These are phyloP conservation scores for Gymnoscelis rufifasciata DNA, from an alignment of 2,888 invertebrate species.

Conservation along the genomic window DNA sequence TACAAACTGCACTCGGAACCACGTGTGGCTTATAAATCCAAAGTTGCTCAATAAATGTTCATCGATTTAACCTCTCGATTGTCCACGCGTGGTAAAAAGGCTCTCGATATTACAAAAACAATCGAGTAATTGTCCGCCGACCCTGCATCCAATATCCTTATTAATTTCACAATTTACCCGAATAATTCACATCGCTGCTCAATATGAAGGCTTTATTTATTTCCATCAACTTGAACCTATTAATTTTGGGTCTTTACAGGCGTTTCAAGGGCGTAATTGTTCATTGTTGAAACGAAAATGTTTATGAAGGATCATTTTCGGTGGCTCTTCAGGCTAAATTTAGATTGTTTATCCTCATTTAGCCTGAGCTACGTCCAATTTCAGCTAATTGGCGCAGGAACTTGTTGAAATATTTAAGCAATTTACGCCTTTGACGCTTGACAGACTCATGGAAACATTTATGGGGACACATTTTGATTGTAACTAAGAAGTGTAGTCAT, in stretches of 20 bases:
- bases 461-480: too few species aligned
- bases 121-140: slow-evolving; percentile 56
- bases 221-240: slow-evolving; percentile 24
- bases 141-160: slow-evolving; percentile 25
- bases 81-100: slow-evolving; percentile 8
- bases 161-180: slow-evolving; percentile 26
- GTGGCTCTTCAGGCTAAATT: background rate
- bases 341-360: background rate
- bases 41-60: too few species aligned
- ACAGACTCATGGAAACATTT: too few species aligned
- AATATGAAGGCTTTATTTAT: slow-evolving; percentile 22
- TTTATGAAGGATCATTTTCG: slow-evolving; percentile 4
- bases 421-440: too few species aligned
- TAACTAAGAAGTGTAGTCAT: too few species aligned
- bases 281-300: slow-evolving; percentile 11
- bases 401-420: too few species aligned
- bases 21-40: too few species aligned
- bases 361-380: too few species aligned
- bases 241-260: slow-evolving; percentile 17
- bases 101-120: slow-evolving; percentile 55
- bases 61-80: slow-evolving; percentile 1
- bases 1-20: too few species aligned
- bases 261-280: slow-evolving; percentile 16
- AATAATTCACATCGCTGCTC: slow-evolving; percentile 21
- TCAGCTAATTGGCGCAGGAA: too few species aligned